Evolutionary conservation across 2,888 invertebrate species (phyloP), one percentile per base, ranked within the genome.

Genomic region (Portevinia maculata): DNA sequence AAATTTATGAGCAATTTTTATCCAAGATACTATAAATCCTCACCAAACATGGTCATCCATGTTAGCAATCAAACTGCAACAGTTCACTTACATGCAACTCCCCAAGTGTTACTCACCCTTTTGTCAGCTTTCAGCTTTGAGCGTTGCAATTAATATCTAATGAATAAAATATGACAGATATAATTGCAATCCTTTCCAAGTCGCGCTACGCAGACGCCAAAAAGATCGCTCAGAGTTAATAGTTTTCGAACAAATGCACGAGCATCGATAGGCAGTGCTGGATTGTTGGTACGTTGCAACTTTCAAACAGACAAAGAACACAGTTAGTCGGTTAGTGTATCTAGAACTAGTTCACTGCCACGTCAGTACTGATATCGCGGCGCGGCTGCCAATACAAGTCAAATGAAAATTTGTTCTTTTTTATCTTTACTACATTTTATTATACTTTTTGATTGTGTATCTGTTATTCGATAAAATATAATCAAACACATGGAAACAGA

Each of bases 151-250:
- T 81, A 81, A 75, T 65, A 71, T 60, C 81, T 53, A 70, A 76
- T 81, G 76, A 81, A 81, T 81, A 70, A 75, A 71, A 71, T 81
- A 81, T 81, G 76, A 70, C 81, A 81, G 65, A 55, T 55, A 50
- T 70, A 81, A 81, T 81, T 60, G 70, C 76, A 53, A 81, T 81
- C 79, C 75, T 75, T 74, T 74, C 70, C 32, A 70, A 57, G 32
- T 19, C 41, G 39, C 39, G 21, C 30, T 30, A 21, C 24, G 39
- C 53, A 15, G 75, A 76, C 79, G 69, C 75, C 75, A 67, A 74
- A 60, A 57, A 69, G 74, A 79, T 70, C n/a, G n/a, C n/a, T n/a
- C n/a, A n/a, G n/a, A n/a, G n/a, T n/a, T n/a, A n/a, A n/a, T n/a
- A n/a, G n/a, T n/a, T n/a, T n/a, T n/a, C n/a, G 55, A 79, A 74